phyloP scores from a whole-genome alignment of 2,797 vertebrate species.

The Choloepus didactylus region DNA sequence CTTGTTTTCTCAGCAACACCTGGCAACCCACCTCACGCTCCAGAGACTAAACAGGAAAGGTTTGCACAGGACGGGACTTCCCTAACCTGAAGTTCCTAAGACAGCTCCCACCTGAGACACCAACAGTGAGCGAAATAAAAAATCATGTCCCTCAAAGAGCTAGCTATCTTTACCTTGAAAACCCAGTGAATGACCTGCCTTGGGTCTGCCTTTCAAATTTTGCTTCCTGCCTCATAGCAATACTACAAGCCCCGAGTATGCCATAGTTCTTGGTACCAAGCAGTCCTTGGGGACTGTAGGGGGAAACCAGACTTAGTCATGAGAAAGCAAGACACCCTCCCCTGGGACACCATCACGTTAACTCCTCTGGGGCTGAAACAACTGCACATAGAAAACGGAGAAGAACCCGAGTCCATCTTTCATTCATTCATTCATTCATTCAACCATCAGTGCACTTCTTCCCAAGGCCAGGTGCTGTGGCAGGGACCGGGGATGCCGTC shows the following conservation, averaged over 20 bases:
- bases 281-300: neutral
- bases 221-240: neutral
- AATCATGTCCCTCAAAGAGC: neutral
- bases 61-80: neutral
- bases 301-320: neutral
- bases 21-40: neutral
- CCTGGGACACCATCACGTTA: neutral
- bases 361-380: neutral
- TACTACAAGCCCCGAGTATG: neutral
- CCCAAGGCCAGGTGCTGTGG: fast-evolving
- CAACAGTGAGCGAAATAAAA: neutral
- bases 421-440: neutral
- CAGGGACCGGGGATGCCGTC: neutral
- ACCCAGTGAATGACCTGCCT: neutral
- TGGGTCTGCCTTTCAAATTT: neutral
- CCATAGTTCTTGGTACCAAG: neutral
- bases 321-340: neutral
- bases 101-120: neutral
- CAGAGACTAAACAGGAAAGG: neutral
- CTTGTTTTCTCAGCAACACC: neutral
- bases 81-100: neutral
- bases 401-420: neutral
- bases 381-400: neutral
- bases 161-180: neutral
- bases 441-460: neutral